phyloP scores from a whole-genome alignment of 1,140 invertebrate species.

The Bombus turneri region DNA sequence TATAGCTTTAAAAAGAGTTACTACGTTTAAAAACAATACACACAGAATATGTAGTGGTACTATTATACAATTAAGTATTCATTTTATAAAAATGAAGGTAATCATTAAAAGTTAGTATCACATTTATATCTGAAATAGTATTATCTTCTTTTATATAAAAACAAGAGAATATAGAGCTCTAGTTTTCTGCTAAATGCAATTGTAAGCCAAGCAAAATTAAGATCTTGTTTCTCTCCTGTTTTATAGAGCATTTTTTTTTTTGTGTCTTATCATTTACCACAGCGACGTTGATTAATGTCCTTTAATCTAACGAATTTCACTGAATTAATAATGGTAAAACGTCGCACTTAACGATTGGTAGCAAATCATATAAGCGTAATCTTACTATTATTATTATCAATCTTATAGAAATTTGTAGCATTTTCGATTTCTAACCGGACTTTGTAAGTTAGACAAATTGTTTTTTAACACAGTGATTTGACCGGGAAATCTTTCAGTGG shows the following conservation, averaged over 20 bases:
- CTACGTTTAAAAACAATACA: constrained; percentile 4
- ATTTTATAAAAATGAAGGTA: not conserved
- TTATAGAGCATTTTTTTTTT: not conserved
- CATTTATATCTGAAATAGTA: constrained; percentile 6
- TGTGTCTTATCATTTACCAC: not conserved
- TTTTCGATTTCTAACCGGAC: not conserved
- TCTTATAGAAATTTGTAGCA: not conserved
- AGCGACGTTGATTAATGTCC: not conserved
- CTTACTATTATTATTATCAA: too few relatives aligned
- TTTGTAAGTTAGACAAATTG: not conserved
- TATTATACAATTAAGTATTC: constrained; percentile 3
- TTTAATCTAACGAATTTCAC: not conserved
- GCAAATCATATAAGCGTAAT: too few relatives aligned
- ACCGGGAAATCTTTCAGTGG: not conserved
- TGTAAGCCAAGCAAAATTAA: not conserved
- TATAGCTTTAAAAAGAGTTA: constrained; percentile 47
- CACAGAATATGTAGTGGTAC: constrained; percentile 2
- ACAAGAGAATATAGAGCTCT: not conserved
- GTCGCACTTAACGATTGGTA: not conserved
- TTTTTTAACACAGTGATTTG: not conserved
- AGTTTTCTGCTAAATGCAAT: not conserved
- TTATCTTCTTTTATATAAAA: not conserved
- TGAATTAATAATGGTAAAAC: not conserved
- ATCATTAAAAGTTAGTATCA: not conserved
- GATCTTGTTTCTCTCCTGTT: not conserved